Percentiles rank a stretch among this genome's conserved stretches.
Evolutionary conservation across 2,113 vertebrate genomes (phyloP).

Genomic region (Bambusicola thoracicus): DNA sequence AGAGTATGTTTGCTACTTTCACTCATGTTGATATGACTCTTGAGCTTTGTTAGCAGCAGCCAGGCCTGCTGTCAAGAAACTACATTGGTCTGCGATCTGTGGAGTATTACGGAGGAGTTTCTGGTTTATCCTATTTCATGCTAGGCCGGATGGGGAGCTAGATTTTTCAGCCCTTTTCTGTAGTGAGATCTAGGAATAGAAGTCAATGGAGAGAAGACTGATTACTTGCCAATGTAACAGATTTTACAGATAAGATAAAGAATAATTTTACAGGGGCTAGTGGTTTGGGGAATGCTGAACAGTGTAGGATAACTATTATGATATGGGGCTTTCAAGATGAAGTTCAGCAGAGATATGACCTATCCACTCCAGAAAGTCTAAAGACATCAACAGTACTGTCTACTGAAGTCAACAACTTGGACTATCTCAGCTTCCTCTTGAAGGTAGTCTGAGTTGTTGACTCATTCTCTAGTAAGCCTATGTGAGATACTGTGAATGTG

Average conservation of each 20-base stretch:
- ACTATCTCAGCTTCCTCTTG: too few relatives aligned
- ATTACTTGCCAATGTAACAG: fast-evolving
- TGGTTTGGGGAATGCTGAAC: background rate
- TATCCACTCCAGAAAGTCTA: background rate
- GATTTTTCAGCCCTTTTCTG: background rate
- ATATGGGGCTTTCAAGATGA: background rate
- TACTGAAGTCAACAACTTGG: too few relatives aligned
- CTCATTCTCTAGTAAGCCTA: background rate
- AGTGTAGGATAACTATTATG: background rate
- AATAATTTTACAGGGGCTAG: background rate
- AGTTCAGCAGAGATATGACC: fast-evolving
- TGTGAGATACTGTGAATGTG: background rate
- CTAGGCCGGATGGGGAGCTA: background rate
- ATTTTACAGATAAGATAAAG: background rate
- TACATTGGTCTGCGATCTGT: background rate
- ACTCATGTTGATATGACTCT: background rate
- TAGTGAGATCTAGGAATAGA: background rate
- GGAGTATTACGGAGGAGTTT: background rate
- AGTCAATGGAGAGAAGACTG: background rate
- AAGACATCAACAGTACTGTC: background rate
- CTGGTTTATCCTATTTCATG: background rate
- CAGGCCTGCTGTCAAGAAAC: background rate
- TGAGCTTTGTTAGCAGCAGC: background rate
- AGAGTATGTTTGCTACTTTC: background rate
- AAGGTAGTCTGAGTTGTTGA: background rate